Evolutionary conservation across 2,888 invertebrate genomes (phyloP).

Genomic region (Hipparchia sbordonii): DNA sequence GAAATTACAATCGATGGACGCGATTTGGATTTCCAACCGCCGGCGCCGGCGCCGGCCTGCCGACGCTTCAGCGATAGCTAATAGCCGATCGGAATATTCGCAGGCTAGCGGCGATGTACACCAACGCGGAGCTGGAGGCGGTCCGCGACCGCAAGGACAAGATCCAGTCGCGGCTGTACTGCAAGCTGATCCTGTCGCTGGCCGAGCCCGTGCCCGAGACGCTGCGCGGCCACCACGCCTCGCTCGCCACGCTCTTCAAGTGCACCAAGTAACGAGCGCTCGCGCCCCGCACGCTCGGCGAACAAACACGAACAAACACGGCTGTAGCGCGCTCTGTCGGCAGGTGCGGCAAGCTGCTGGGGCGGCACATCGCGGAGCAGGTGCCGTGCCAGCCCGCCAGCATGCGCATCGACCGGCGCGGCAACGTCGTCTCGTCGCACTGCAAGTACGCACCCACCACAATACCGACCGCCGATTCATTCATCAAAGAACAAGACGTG

Average conservation of each 20-base stretch:
- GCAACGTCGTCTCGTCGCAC: slow-evolving; percentile 88
- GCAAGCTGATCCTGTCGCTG: slow-evolving; percentile 90
- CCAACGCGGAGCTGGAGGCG: slow-evolving; percentile 92
- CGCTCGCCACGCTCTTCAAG: slow-evolving; percentile 89
- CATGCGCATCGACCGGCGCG: slow-evolving; percentile 88
- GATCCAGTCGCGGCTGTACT: slow-evolving; percentile 91
- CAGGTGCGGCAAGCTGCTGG: slow-evolving; percentile 88
- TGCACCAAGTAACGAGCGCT: slow-evolving; percentile 81
- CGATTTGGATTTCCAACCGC: no score
- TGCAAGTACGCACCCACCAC: slow-evolving; percentile 72
- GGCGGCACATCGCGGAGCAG: slow-evolving; percentile 86
- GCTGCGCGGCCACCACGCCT: slow-evolving; percentile 90
- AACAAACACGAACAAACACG: no score
- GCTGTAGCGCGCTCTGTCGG: neutral
- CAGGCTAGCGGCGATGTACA: slow-evolving; percentile 93
- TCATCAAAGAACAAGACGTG: no score
- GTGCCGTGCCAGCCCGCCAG: slow-evolving; percentile 88
- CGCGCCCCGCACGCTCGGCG: no score
- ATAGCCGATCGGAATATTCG: neutral
- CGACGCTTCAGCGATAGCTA: neutral
- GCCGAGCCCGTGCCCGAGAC: slow-evolving; percentile 90
- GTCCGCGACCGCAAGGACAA: slow-evolving; percentile 95
- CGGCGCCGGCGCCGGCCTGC: neutral
- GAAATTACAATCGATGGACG: no score
- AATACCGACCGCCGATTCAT: no score